These are phyloP conservation scores for Limulus polyphemus DNA, from an alignment of 2,888 invertebrate species.

Conservation along the genomic window DNA sequence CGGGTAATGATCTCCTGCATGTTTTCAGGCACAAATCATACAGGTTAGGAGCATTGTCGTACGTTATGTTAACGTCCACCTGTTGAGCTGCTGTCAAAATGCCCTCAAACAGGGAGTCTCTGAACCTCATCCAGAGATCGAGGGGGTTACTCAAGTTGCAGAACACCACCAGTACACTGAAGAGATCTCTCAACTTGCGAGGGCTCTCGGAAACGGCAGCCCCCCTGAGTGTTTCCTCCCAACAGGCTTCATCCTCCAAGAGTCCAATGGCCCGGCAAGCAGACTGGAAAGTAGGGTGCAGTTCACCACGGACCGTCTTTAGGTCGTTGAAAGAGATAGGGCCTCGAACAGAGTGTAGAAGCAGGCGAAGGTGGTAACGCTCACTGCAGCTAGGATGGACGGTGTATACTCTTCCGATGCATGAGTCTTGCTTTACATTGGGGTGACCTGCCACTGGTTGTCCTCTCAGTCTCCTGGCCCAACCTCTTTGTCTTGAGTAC, in stretches of 20 bases:
- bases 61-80: too few relatives aligned
- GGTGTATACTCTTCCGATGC: not conserved
- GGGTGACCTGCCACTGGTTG: not conserved
- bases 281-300: slow-evolving; percentile 13
- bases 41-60: too few relatives aligned
- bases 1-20: too few relatives aligned
- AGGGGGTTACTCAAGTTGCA: too few relatives aligned
- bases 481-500: not conserved
- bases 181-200: slow-evolving; percentile 19
- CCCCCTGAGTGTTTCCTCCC: slow-evolving; percentile 17
- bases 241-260: slow-evolving; percentile 23
- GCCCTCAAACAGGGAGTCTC: too few relatives aligned
- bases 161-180: too few relatives aligned
- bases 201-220: slow-evolving; percentile 13
- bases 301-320: slow-evolving; percentile 17
- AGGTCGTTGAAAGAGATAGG: slow-evolving; percentile 21
- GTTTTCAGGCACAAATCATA: too few relatives aligned
- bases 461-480: not conserved
- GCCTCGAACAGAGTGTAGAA: slow-evolving; percentile 24
- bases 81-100: too few relatives aligned
- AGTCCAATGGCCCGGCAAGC: slow-evolving; percentile 16
- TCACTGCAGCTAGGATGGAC: not conserved
- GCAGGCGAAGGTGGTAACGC: slow-evolving; percentile 20
- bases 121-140: too few relatives aligned
- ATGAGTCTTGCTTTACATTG: not conserved